A percentile compares a stretch with the other conserved stretches of the same genome.
phyloP scores from a whole-genome alignment of 2,888 invertebrate genomes.

The Nudaria mundana region DNA sequence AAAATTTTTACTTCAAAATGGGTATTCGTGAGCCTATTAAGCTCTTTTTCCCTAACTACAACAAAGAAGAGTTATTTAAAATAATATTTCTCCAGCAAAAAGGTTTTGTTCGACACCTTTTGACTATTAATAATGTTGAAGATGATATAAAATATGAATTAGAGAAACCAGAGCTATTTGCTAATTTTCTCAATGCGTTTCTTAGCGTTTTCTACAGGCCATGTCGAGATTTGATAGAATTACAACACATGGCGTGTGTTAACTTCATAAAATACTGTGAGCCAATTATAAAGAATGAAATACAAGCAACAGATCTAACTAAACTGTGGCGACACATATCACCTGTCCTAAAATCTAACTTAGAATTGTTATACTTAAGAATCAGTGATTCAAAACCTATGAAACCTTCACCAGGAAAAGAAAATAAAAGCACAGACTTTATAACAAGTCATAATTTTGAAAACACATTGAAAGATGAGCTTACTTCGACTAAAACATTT shows the following conservation, averaged over 20 bases:
- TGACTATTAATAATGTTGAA: slow-evolving; percentile 47
- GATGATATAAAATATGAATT: slow-evolving; percentile 51
- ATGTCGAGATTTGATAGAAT: slow-evolving; percentile 92
- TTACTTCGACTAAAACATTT: slow-evolving; percentile 76
- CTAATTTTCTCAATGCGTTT: slow-evolving; percentile 90
- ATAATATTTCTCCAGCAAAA: slow-evolving; percentile 66
- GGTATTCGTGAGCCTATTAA: slow-evolving; percentile 87
- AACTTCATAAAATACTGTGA: slow-evolving; percentile 90
- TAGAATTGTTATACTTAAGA: slow-evolving; percentile 89
- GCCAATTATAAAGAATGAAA: slow-evolving; percentile 86
- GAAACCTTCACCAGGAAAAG: slow-evolving; percentile 56
- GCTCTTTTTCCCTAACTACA: slow-evolving; percentile 90
- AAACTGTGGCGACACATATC: slow-evolving; percentile 91
- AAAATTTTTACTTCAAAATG: slow-evolving; percentile 88
- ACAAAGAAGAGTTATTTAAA: slow-evolving; percentile 83
- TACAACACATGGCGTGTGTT: slow-evolving; percentile 88
- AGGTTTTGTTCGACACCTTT: slow-evolving; percentile 52
- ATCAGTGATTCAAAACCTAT: slow-evolving; percentile 61
- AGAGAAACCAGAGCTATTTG: slow-evolving; percentile 83
- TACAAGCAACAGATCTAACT: slow-evolving; percentile 83
- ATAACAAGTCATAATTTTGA: slow-evolving; percentile 48
- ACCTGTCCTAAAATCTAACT: slow-evolving; percentile 86
- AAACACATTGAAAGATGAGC: slow-evolving; percentile 64
- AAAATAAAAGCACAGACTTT: slow-evolving; percentile 43
- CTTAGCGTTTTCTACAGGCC: slow-evolving; percentile 91